Base-by-base conservation (phyloP, 2,888 invertebrate genomes). In the Fabriciana adippe region DNA sequence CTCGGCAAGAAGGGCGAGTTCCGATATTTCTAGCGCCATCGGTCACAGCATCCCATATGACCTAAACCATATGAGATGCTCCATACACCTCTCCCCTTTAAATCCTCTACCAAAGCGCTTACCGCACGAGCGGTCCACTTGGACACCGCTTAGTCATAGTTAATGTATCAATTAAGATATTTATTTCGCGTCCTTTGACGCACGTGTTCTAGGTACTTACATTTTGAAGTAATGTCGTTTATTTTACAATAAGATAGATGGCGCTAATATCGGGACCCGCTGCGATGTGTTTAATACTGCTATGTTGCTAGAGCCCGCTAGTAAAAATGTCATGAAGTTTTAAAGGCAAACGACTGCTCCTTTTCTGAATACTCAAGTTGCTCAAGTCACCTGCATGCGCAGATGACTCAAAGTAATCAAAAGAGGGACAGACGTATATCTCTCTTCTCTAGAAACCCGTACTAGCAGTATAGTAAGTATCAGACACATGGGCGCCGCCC, bases 1-100 rank as follows among this genome's bases (percentile, higher is more conserved):
- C 95, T 96, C 85, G 97, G 97, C 93, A 97, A 97, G 94, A 97
- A 97, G 94, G 97, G 97, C 90, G 97, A 97, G 94, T 97, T 97
- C 92, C 95, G 97, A 89, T 98, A 98, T 93, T 97, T 97, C 93
- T 97, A 95, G 94, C 81, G 54, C 66, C 60, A 59, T n/a, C 48
- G 21, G n/a, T 51, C n/a, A 50, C 64, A 57, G 51, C 48, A 16
- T 54, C 48, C 21, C 55, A 16, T 55, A 16, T 26, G 6, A 13
- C 13, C n/a, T 54, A 21, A 54, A n/a, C 3, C 2, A 35, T n/a
- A 55, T 35, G 55, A 55, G 66, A 64, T 48, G 66, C 63, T 55
- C 18, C 31, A 53, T 55, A 8, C 57, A 41, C 41, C 55, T 69
- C 56, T 53, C 64, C 35, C 14, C 61, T 45, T 55, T 56, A 55